Evolutionary conservation across 2,888 invertebrate species (phyloP).

Genomic region (Athalia circularis): DNA sequence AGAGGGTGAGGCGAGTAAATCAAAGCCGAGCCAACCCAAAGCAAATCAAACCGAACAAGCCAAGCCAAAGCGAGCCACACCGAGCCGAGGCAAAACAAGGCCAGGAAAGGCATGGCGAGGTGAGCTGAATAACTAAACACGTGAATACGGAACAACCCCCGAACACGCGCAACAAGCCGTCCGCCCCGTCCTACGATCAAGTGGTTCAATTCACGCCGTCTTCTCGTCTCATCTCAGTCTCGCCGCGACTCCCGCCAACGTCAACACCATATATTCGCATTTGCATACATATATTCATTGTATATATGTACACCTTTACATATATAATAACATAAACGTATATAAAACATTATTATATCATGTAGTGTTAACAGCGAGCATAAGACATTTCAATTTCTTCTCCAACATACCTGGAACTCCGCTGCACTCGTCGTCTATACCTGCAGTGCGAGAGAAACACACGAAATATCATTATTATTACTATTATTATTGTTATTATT

Average conservation of each 20-base stretch:
- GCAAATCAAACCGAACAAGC: conserved; percentile 17
- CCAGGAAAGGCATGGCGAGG: neutral
- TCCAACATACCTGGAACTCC: too few species aligned
- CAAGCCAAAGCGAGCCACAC: conserved; percentile 16
- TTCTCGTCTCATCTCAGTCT: conserved; percentile 56
- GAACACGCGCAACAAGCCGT: conserved; percentile 42
- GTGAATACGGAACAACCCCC: conserved; percentile 50
- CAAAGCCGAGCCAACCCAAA: conserved; percentile 45
- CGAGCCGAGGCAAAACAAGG: conserved; percentile 45
- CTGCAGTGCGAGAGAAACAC: too few species aligned
- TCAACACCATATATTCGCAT: conserved; percentile 37
- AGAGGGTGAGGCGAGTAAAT: conserved; percentile 41
- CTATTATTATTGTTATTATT: too few species aligned
- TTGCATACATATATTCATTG: conserved; percentile 10
- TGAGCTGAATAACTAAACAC: conserved; percentile 18
- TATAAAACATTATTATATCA: too few species aligned
- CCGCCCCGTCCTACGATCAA: conserved; percentile 29
- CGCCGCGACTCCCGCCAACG: conserved; percentile 58
- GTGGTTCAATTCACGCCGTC: conserved; percentile 25
- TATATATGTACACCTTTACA: too few species aligned
- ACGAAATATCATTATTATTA: too few species aligned
- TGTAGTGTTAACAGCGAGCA: too few species aligned
- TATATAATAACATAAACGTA: too few species aligned
- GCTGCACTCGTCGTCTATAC: too few species aligned
- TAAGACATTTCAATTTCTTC: too few species aligned